Conservation (phyloP, 2,113 vertebrate species). For the Chitala chitala region DNA sequence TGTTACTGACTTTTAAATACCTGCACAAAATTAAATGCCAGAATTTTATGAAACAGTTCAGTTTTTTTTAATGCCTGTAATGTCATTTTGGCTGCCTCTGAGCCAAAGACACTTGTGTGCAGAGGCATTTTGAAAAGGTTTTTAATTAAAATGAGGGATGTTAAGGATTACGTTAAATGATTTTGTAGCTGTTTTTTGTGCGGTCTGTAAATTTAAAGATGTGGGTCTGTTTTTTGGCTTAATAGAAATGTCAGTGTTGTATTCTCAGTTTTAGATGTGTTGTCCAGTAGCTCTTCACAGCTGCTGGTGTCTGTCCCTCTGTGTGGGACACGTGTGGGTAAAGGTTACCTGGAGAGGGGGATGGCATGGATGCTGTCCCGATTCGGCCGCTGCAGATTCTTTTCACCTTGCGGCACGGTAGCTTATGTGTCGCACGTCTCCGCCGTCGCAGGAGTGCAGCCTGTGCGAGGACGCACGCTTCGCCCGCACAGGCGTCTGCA, state of each 20-base stretch:
- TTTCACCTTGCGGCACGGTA: background rate
- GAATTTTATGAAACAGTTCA: too few relatives aligned
- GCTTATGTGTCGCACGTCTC: background rate
- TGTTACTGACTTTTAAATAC: too few relatives aligned
- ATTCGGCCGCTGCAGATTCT: too few relatives aligned
- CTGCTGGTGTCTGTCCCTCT: too few relatives aligned
- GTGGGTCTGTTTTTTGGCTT: background rate
- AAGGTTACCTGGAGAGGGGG: too few relatives aligned
- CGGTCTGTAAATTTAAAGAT: background rate
- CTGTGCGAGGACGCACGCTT: conserved; percentile 95
- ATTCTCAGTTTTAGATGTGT: background rate
- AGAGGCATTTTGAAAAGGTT: conserved; percentile 14
- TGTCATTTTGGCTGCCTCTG: too few relatives aligned
- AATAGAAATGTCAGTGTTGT: background rate
- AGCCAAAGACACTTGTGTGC: conserved; percentile 7
- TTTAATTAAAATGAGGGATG: conserved; percentile 15
- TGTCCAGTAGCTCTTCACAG: too few relatives aligned
- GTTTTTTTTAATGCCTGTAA: background rate
- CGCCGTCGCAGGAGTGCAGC: conserved; percentile 80
- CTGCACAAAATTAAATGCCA: too few relatives aligned
- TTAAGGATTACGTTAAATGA: conserved; percentile 1
- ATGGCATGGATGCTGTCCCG: too few relatives aligned
- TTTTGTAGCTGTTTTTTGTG: conserved; percentile 3
- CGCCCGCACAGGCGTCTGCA: conserved; percentile 93
- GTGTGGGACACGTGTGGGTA: background rate